Percentiles rank a stretch among this genome's conserved stretches.
Conservation (phyloP, 2,113 vertebrate species). For the Psammodynastes pulverulentus region DNA sequence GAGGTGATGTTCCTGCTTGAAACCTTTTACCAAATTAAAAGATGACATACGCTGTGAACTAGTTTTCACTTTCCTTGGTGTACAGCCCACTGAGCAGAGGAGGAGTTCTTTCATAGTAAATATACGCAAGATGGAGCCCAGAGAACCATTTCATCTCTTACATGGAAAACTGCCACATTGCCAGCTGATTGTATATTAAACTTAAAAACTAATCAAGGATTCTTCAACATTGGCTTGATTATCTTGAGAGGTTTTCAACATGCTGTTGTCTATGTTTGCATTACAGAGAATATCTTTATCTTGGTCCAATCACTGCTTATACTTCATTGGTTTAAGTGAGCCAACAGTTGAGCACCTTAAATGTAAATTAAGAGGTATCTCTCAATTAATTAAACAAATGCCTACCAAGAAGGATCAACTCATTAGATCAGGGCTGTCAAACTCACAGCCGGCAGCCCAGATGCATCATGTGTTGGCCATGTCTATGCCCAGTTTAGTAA, state of each 20-base stretch:
- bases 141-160: neutral
- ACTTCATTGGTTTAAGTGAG: neutral
- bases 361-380: neutral
- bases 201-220: neutral
- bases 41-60: neutral
- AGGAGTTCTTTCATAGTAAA: neutral
- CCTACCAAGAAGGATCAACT: neutral
- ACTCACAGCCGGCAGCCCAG: too few relatives aligned
- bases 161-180: neutral
- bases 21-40: neutral
- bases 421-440: neutral
- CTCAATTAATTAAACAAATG: neutral
- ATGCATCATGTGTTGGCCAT: too few relatives aligned
- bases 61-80: neutral
- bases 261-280: neutral
- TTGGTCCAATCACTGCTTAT: neutral
- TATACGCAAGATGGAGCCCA: neutral
- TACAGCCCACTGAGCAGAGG: neutral
- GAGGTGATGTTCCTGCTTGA: neutral
- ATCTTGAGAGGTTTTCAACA: neutral
- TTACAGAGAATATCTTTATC: neutral
- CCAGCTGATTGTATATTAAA: neutral
- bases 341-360: neutral
- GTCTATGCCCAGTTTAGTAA: too few relatives aligned
- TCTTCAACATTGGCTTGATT: neutral